These are phyloP conservation scores for Engraulis encrasicolus DNA, from an alignment of 2,113 vertebrate genomes.

Conservation along the genomic window DNA sequence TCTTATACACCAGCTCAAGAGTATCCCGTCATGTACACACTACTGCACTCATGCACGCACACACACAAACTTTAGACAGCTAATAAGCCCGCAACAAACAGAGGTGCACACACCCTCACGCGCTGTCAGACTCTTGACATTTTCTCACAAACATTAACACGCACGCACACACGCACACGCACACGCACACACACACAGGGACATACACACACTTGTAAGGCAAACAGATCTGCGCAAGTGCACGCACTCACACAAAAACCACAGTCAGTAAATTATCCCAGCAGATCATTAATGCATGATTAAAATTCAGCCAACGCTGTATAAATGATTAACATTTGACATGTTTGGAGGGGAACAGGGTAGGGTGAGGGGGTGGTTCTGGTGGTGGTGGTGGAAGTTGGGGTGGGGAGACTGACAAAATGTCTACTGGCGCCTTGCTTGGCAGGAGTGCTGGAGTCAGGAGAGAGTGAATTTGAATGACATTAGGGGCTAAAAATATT, in stretches of 20 bases:
- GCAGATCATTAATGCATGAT: constrained; percentile 63
- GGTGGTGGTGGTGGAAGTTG: not conserved
- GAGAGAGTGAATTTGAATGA: constrained; percentile 10
- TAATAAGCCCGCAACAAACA: too few species aligned
- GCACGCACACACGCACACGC: not conserved
- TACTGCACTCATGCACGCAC: too few species aligned
- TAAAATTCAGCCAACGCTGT: constrained; percentile 64
- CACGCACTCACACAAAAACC: constrained; percentile 39
- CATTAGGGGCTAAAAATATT: not conserved
- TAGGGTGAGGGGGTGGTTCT: not conserved
- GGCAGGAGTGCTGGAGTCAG: constrained; percentile 12
- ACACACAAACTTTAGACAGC: too few species aligned
- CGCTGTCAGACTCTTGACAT: too few species aligned
- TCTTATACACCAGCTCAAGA: too few species aligned
- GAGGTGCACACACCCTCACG: not conserved
- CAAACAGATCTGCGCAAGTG: too few species aligned
- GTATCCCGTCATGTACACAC: too few species aligned
- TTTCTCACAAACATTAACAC: too few species aligned
- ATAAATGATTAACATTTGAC: constrained; percentile 61
- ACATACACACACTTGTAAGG: not conserved
- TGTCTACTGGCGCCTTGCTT: not conserved
- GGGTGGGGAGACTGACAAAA: not conserved
- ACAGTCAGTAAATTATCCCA: constrained; percentile 62
- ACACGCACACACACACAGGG: not conserved
- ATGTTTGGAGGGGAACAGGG: constrained; percentile 49